Base-by-base conservation (phyloP, 1,140 invertebrate genomes). In the Drosophila sp. region DNA sequence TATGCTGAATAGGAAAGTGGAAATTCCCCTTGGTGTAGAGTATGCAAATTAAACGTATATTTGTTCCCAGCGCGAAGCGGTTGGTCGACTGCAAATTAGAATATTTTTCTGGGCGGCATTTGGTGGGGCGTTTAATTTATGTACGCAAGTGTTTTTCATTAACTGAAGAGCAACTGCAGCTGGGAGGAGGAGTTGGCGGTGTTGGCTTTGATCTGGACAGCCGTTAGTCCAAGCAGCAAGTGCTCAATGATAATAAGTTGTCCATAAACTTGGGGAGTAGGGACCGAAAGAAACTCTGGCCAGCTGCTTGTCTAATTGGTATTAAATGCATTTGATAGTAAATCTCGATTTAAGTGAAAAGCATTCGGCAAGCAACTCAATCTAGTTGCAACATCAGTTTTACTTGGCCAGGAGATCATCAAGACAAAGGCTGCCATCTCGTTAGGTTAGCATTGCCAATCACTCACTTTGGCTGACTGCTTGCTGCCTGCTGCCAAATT, bases 61-160 rank as follows among this genome's bases (percentile, higher is more conserved):
- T 36, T 43, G 43, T 38, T 65, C 34, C 16, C 41, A 48, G 34
- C 13, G 25, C 40, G n/a, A 16, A 18, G 43, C 61, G 48, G 34
- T 61, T 58, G 53, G 40, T 41, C 56, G 65, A 34, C 78, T 81
- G 64, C 83, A 82, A 86, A 87, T 78, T 86, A 78, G 71, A 87
- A 86, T 84, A 79, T 78, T 69, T 69, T 62, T 40, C 56, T 71
- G 59, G 66, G 66, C 72, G 41, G 36, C 53, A 56, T 76, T 82
- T 70, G 59, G 76, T 56, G 63, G 57, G 51, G 45, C 74, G 51
- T 75, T 74, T 57, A 80, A 84, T 87, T 86, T 86, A 86, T 86
- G 74, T 64, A 58, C 51, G 56, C 58, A 74, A 54, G 59, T 76
- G 67, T 76, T 76, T 76, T 56, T 65, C 70, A 76, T 76, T 64